phyloP scores from a whole-genome alignment of 2,797 vertebrate genomes.

The Odontamblyopus lacepedii region DNA sequence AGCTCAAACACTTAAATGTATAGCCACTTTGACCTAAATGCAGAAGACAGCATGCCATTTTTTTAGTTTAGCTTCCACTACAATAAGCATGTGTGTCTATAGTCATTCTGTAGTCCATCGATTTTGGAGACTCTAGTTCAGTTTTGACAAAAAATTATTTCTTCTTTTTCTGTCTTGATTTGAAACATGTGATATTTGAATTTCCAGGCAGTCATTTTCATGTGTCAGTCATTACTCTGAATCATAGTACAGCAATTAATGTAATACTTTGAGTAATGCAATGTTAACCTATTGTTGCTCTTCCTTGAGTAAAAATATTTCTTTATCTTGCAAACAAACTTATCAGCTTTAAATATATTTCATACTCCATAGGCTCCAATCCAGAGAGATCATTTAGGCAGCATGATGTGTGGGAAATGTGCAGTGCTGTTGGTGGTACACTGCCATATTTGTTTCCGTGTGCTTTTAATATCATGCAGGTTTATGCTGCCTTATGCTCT shows the following conservation, averaged over 20 bases:
- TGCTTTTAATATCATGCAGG: constrained; percentile 71
- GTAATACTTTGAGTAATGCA: neutral
- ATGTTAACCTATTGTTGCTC: neutral
- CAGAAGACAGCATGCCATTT: neutral
- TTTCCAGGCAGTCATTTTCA: too few species aligned
- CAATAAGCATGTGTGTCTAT: neutral
- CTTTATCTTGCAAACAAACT: too few species aligned
- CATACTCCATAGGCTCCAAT: neutral
- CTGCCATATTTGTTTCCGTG: constrained; percentile 69
- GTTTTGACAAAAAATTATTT: neutral
- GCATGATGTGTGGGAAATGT: constrained; percentile 47
- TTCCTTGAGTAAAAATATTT: neutral
- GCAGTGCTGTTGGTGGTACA: constrained; percentile 53
- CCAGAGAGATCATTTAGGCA: constrained; percentile 6
- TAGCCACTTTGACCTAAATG: constrained; percentile 1
- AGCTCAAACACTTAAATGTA: constrained; percentile 5
- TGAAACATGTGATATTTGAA: neutral
- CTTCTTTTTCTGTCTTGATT: neutral
- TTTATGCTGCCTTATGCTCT: constrained; percentile 52
- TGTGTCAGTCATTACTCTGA: neutral
- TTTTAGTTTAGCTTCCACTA: neutral
- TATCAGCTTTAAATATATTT: neutral
- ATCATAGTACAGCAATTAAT: neutral
- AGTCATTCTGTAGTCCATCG: neutral
- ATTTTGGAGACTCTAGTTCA: too few species aligned